Conservation (phyloP, 1,140 invertebrate genomes). For the Drosophila nasuta region DNA sequence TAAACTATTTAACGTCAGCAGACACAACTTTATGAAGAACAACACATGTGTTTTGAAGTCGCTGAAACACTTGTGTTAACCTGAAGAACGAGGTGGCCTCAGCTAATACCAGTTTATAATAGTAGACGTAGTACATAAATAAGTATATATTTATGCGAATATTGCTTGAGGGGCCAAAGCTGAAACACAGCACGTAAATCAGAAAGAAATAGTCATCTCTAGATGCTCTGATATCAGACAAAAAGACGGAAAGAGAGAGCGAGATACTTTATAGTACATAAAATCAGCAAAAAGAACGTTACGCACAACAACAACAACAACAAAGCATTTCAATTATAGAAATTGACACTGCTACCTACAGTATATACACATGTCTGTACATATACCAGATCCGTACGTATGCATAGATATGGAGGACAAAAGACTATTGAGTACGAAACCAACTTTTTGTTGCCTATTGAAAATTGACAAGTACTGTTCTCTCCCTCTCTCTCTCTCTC, state of each 20-base stretch:
- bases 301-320: conserved; percentile 22
- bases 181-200: conserved; percentile 21
- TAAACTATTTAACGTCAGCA: not conserved
- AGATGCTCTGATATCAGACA: not conserved
- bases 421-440: conserved; percentile 25
- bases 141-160: conserved; percentile 6
- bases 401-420: conserved; percentile 51
- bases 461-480: conserved; percentile 33
- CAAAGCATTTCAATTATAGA: conserved; percentile 48
- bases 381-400: not conserved
- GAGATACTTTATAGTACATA: conserved; percentile 13
- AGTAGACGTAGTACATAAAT: not conserved
- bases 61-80: conserved; percentile 23
- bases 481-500: conserved; percentile 30
- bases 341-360: conserved; percentile 32
- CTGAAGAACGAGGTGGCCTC: conserved; percentile 22
- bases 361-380: not conserved
- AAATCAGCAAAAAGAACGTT: conserved; percentile 11
- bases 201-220: conserved; percentile 19
- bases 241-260: not conserved
- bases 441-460: conserved; percentile 18
- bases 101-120: conserved; percentile 32
- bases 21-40: not conserved
- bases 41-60: conserved; percentile 5
- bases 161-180: conserved; percentile 2